phyloP scores from a whole-genome alignment of 2,113 vertebrate species.

The Rhagologus leucostigma region DNA sequence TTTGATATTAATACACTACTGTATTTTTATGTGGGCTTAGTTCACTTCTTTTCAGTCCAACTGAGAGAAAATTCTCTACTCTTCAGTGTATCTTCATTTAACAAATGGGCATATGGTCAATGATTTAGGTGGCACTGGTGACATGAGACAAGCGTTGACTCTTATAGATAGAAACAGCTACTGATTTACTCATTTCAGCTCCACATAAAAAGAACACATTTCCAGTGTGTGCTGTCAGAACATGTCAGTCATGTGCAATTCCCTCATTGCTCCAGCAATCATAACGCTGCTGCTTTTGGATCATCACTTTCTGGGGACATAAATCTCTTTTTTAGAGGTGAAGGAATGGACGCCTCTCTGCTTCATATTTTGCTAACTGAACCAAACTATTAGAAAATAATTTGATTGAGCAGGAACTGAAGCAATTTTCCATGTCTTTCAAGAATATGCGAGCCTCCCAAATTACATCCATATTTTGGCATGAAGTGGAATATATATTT shows the following conservation, averaged over 20 bases:
- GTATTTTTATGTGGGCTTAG: background rate
- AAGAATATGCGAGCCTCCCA: background rate
- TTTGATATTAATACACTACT: background rate
- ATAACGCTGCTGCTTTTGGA: background rate
- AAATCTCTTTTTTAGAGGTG: background rate
- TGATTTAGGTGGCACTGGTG: background rate
- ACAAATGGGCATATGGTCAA: background rate
- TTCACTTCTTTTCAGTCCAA: background rate
- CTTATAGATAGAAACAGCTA: background rate
- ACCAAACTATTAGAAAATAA: background rate
- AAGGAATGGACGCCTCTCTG: background rate
- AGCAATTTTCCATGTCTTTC: background rate
- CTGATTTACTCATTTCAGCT: background rate
- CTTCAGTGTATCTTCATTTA: background rate
- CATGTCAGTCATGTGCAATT: background rate
- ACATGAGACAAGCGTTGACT: background rate
- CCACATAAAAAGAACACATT: background rate
- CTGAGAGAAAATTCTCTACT: background rate
- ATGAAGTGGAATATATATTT: slow-evolving; percentile 6
- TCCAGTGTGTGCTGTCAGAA: background rate
- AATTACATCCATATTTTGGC: slow-evolving; percentile 32
- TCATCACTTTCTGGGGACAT: background rate
- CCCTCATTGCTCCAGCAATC: background rate
- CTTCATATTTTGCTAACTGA: background rate
- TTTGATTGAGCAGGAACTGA: background rate